Percentiles rank a stretch among this genome's conserved stretches.
Evolutionary conservation across 2,113 vertebrate genomes (phyloP).

Genomic region (Hippolais icterina): DNA sequence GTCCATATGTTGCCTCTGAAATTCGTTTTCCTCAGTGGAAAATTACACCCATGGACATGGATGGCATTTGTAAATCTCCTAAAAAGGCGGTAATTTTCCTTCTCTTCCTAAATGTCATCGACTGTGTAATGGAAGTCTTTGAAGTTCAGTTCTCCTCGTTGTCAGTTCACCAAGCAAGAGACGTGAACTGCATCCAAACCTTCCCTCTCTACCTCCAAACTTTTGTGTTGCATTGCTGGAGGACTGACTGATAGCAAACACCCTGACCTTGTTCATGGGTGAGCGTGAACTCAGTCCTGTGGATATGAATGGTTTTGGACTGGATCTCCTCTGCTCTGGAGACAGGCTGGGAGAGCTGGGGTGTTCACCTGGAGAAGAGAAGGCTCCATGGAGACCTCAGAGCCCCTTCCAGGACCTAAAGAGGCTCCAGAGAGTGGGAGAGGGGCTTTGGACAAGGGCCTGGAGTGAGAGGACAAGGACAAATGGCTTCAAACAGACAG

Average conservation of each 20-base stretch:
- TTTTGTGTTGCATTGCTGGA: background rate
- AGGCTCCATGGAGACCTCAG: background rate
- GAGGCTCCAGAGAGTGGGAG: background rate
- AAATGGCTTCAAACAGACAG: background rate
- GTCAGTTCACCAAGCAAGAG: constrained; percentile 5
- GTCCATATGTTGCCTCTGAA: constrained; percentile 54
- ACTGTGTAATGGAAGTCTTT: constrained; percentile 47
- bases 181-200: constrained; percentile 17
- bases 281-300: background rate
- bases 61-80: constrained; percentile 52
- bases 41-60: constrained; percentile 59
- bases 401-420: background rate
- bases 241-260: background rate
- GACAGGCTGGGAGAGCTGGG: background rate
- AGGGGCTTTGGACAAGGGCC: background rate
- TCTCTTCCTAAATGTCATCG: constrained; percentile 54
- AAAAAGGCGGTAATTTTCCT: constrained; percentile 6
- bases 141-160: constrained; percentile 35
- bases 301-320: background rate
- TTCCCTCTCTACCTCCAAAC: background rate
- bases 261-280: background rate
- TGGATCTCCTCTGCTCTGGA: background rate
- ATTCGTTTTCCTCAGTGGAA: constrained; percentile 48
- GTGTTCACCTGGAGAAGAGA: background rate
- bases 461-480: background rate